Base-by-base conservation (phyloP, 92 coral and sea anemone species). In the Phenganax marumi region DNA sequence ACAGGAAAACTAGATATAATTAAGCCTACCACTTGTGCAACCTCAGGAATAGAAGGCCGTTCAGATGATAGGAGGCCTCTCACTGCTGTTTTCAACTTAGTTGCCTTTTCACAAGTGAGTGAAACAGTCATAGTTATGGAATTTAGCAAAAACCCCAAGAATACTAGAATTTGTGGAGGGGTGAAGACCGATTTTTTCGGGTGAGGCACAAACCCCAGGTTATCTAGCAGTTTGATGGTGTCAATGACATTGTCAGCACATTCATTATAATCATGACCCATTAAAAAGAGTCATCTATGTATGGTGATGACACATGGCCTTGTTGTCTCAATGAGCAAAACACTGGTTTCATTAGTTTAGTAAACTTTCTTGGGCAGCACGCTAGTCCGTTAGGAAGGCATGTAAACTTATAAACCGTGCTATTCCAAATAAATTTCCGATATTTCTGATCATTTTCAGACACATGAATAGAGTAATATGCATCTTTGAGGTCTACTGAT, bases 361-460 rank as follows among this genome's bases (percentile, higher is more conserved):
- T 87, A 55, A 87, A 88, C 26, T 79, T 76, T 57, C 76, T 8
- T 19, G 84, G 84, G 66, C 80, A 84, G 65, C 51, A 64, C 3
- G 87, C 87, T 26, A 76, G 68, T 14, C 88, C 91, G 77, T 84
- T 84, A 18, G 91, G 91, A 63, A 88, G 81, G 58, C 88, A 84
- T 39, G 83, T 84, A 83, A 70, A 84, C 73, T 77, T 81, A 72
- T 87, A 87, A 43, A 84, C 78, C 47, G 53, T 52, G 3, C 78
- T 65, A 10, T 58, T 43, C 88, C 91, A 84, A 50, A 54, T 49
- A 84, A 84, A 88, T 47, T 88, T 87, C 50, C 75, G 43, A 26
- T 63, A 83, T 68, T 83, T 69, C 9, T 69, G 84, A 68, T 87
- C 83, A 49, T 75, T 60, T 16, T 51, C 66, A 58, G 87, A 69